phyloP scores from a whole-genome alignment of 2,888 invertebrate genomes.

The Perdita meconis region DNA sequence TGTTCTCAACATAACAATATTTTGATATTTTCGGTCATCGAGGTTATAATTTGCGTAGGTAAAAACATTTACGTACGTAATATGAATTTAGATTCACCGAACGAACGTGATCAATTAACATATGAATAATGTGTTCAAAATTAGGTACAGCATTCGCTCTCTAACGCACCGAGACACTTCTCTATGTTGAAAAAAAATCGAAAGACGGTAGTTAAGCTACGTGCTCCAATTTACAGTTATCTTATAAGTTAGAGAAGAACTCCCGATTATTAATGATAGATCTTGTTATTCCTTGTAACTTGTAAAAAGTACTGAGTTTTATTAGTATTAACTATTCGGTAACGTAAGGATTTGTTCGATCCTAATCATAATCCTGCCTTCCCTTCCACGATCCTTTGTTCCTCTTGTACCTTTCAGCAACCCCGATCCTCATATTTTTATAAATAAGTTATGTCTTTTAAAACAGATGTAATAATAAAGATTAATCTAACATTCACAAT shows the following conservation, averaged over 20 bases:
- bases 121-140: constrained; percentile 62
- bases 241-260: constrained; percentile 71
- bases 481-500: constrained; percentile 82
- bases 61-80: constrained; percentile 34
- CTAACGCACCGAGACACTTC: constrained; percentile 63
- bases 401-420: constrained; percentile 29
- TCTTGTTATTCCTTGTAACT: constrained; percentile 84
- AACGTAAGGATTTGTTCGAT: constrained; percentile 78
- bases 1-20: constrained; percentile 1
- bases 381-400: constrained; percentile 4
- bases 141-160: constrained; percentile 61
- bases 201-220: constrained; percentile 72
- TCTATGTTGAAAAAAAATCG: constrained; percentile 73
- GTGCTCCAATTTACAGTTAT: constrained; percentile 76
- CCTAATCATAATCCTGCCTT: constrained; percentile 70
- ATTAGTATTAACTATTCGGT: constrained; percentile 81
- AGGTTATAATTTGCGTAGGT: constrained; percentile 41
- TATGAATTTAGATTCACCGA: constrained; percentile 28
- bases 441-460: constrained; percentile 83
- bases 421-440: constrained; percentile 77
- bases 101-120: constrained; percentile 39
- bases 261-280: constrained; percentile 79
- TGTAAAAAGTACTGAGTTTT: constrained; percentile 85
- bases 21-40: constrained; percentile 30
- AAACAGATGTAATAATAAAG: constrained; percentile 83